These are phyloP conservation scores for Cryptoprocta ferox DNA, from an alignment of 2,797 vertebrate species.

Conservation along the genomic window DNA sequence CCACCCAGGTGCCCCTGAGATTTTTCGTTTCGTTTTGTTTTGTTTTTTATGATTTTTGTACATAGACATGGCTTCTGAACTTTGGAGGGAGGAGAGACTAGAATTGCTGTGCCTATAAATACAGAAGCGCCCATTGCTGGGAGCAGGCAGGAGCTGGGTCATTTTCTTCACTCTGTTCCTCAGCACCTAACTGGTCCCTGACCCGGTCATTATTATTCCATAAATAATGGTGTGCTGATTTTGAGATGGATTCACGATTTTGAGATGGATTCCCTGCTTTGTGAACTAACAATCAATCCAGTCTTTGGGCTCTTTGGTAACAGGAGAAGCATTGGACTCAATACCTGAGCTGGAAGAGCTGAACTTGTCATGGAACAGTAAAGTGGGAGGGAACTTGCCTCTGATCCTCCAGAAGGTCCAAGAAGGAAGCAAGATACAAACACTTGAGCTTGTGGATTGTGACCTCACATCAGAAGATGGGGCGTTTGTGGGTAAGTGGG, in stretches of 20 bases:
- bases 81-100: too few relatives aligned
- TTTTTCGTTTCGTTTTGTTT: too few relatives aligned
- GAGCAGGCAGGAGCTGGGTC: not conserved
- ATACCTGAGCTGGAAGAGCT: conserved; percentile 90
- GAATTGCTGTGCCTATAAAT: not conserved
- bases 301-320: conserved; percentile 51
- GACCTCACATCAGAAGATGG: conserved; percentile 89
- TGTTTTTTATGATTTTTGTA: not conserved
- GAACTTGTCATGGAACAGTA: conserved; percentile 94
- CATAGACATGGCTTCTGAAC: not conserved
- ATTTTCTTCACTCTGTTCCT: not conserved
- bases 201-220: not conserved
- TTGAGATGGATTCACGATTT: not conserved
- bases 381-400: conserved; percentile 89
- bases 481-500: conserved; percentile 87
- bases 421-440: conserved; percentile 84
- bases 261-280: not conserved
- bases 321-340: conserved; percentile 89
- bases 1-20: too few relatives aligned
- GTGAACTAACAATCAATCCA: not conserved
- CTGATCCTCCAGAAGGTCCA: conserved; percentile 87
- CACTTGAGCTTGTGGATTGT: conserved; percentile 91
- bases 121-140: not conserved
- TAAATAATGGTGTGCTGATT: not conserved
- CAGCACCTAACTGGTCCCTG: accelerated